These are phyloP conservation scores for Heliothis subflexa DNA, from an alignment of 1,140 invertebrate genomes.

Conservation along the genomic window DNA sequence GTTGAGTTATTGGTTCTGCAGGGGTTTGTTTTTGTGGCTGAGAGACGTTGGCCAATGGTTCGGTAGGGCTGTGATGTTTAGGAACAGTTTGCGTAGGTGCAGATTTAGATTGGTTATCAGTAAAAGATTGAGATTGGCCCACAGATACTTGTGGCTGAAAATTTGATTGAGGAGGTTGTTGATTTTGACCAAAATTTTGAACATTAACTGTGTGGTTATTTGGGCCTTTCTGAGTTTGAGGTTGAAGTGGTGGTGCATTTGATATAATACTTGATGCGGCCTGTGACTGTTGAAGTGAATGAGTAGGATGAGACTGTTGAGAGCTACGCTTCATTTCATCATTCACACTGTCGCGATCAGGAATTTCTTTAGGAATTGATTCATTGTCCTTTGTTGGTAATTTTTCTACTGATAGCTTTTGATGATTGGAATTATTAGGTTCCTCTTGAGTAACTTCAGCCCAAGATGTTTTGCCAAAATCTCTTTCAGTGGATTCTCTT, in stretches of 20 bases:
- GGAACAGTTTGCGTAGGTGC: conserved; percentile 50
- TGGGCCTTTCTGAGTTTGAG: conserved; percentile 61
- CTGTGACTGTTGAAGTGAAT: conserved; percentile 58
- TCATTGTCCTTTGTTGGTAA: conserved; percentile 62
- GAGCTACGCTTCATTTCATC: conserved; percentile 49
- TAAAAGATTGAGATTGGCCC: conserved; percentile 63
- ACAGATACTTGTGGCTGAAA: conserved; percentile 62
- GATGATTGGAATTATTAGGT: conserved; percentile 54
- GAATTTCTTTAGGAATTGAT: conserved; percentile 55
- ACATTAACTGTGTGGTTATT: conserved; percentile 58
- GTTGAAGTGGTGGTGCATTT: conserved; percentile 59
- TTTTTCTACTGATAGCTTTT: conserved; percentile 65
- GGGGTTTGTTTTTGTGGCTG: conserved; percentile 63
- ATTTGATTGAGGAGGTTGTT: conserved; percentile 62
- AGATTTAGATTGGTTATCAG: conserved; percentile 63
- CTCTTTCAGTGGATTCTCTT: conserved; percentile 76
- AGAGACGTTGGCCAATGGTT: conserved; percentile 46
- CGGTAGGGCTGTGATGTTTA: conserved; percentile 58
- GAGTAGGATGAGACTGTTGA: conserved; percentile 51
- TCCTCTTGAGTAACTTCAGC: conserved; percentile 79
- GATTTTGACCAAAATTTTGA: conserved; percentile 63
- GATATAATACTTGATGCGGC: conserved; percentile 53
- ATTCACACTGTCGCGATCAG: conserved; percentile 55
- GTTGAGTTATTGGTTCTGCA: conserved; percentile 60
- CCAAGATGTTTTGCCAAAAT: conserved; percentile 79